Evolutionary conservation across 2,113 vertebrate species (phyloP), one percentile per base, ranked within the genome.

Genomic region (Saguinus midas): DNA sequence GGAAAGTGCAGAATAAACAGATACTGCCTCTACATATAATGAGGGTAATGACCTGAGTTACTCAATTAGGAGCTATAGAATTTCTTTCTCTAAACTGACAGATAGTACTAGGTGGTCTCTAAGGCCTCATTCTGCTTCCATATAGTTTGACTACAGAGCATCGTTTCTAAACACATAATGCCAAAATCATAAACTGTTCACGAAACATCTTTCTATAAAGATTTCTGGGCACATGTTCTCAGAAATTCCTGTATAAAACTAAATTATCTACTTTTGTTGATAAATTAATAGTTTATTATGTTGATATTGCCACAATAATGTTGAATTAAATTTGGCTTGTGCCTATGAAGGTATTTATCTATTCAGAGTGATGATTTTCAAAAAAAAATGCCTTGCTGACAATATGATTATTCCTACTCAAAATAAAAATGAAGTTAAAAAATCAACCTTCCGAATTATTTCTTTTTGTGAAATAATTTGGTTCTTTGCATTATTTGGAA

Each of bases 401-500:
- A 5, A n/a, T 72, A 72, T 40, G 18, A 23, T 84, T 45, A 87
- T 86, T 90, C 2, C 35, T 12, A 91, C 25, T 96, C 11, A 87
- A 82, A 95, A 90, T 68, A 81, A 96, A 78, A 92, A 64, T n/a
- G 14, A 29, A 96, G 91, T 64, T 4, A 83, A 86, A 57, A 87
- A 66, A 25, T 27, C 18, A 81, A 21, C 64, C 73, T 66, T 10
- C 2, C 7, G 43, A 18, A 73, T 82, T 48, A 73, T 82, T 48
- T 66, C 40, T 83, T 93, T 87, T 52, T 75, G 25, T 55, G 52
- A 87, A 88, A 17, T 27, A 57, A 27, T 73, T 96, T 73, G 25
- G 13, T 90, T 58, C 29, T 78, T 95, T 81, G 50, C 20, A 81
- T 96, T 93, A 72, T 92, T 87, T 52, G 66, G 92, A 93, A 95